Conservation (phyloP, 2,888 invertebrate species). For the Callimorpha dominula region DNA sequence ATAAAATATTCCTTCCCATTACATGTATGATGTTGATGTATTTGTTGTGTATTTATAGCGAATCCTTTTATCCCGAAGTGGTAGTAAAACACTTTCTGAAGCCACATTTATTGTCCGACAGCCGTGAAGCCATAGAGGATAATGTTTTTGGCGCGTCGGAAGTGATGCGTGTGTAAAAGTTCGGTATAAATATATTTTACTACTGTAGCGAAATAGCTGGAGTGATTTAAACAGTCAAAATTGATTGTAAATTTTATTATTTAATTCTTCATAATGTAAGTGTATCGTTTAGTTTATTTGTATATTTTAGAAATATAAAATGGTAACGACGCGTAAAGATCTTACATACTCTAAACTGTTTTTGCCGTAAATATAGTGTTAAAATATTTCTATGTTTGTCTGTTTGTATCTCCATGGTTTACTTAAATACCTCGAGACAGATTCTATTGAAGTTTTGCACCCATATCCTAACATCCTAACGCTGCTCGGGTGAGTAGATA, state of each 20-base stretch:
- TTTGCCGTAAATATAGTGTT: no score
- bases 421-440: no score
- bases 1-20: conserved; percentile 9
- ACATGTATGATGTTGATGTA: conserved; percentile 19
- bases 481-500: no score
- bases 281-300: no score
- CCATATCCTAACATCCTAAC: no score
- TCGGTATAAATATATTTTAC: not conserved
- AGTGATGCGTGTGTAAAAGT: not conserved
- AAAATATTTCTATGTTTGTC: no score
- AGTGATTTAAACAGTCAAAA: no score
- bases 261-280: not conserved
- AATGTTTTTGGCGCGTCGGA: conserved; percentile 30
- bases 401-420: no score
- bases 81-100: conserved; percentile 45
- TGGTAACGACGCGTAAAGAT: no score
- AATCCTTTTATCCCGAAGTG: conserved; percentile 46
- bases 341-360: no score
- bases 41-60: conserved; percentile 30
- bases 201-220: not conserved
- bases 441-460: no score
- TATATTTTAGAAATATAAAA: no score
- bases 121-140: conserved; percentile 39
- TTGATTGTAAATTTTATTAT: not conserved
- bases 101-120: conserved; percentile 43